Evolutionary conservation across 2,113 vertebrate genomes (phyloP).

Genomic region (Hippocampus mohnikei): DNA sequence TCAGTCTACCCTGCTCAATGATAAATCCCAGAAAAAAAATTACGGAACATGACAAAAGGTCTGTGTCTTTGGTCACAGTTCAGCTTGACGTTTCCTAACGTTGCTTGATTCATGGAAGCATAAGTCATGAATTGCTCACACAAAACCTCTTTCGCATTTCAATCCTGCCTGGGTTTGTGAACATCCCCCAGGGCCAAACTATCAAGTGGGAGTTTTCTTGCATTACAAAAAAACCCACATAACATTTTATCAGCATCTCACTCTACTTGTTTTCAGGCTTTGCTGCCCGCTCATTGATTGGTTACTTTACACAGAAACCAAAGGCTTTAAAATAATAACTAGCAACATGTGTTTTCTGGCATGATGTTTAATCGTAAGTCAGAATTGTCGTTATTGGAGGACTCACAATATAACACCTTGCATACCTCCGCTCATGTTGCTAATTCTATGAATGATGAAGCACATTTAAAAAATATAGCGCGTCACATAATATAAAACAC

Average conservation of each 20-base stretch:
- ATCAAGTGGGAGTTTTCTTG: slow-evolving; percentile 17
- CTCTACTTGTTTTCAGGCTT: slow-evolving; percentile 40
- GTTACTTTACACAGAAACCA: slow-evolving; percentile 26
- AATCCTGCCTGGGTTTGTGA: slow-evolving; percentile 10
- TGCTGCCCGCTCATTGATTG: slow-evolving; percentile 28
- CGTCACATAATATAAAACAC: too few relatives aligned
- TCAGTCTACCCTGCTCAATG: too few relatives aligned
- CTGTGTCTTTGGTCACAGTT: slow-evolving; percentile 26
- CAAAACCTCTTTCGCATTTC: slow-evolving; percentile 7
- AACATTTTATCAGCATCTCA: slow-evolving; percentile 24
- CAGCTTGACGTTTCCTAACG: slow-evolving; percentile 38
- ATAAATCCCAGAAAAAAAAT: too few relatives aligned
- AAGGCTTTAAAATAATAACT: slow-evolving; percentile 19
- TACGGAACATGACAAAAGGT: too few relatives aligned
- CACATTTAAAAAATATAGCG: too few relatives aligned
- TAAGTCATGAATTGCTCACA: slow-evolving; percentile 11
- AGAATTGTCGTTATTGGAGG: not conserved
- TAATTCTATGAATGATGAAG: too few relatives aligned
- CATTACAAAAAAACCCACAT: slow-evolving; percentile 3
- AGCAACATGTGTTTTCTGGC: slow-evolving; percentile 21
- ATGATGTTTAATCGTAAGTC: slow-evolving; percentile 31
- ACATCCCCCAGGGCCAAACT: slow-evolving; percentile 22
- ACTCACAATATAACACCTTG: too few relatives aligned
- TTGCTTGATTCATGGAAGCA: slow-evolving; percentile 35
- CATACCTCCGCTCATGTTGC: too few relatives aligned